A percentile compares a stretch with the other conserved stretches of the same genome.
phyloP scores from a whole-genome alignment of 1,140 invertebrate genomes.

The Lutraria rhynchaena region DNA sequence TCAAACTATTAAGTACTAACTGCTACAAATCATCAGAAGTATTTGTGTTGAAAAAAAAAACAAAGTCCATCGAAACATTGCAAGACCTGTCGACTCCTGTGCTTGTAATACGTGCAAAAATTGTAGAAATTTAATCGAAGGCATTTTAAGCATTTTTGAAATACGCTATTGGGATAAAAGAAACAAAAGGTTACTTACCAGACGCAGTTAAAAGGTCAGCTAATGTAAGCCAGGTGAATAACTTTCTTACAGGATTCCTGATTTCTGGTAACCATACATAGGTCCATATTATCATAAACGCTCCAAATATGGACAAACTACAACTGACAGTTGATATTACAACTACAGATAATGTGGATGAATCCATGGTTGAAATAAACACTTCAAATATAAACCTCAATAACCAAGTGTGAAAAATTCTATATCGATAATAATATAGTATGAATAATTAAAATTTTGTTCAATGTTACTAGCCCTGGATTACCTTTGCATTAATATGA shows the following conservation, averaged over 20 bases:
- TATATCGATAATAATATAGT: not conserved
- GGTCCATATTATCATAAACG: conserved; percentile 13
- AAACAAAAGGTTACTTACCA: conserved; percentile 5
- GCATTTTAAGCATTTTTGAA: too few relatives aligned
- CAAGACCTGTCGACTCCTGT: too few relatives aligned
- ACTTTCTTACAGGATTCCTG: conserved; percentile 17
- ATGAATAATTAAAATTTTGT: not conserved
- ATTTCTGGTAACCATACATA: conserved; percentile 32
- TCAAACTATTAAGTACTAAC: too few relatives aligned
- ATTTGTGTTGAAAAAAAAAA: too few relatives aligned
- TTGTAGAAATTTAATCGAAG: too few relatives aligned
- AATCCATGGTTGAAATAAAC: not conserved
- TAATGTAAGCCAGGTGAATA: conserved; percentile 19
- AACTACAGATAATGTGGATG: not conserved
- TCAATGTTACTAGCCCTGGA: not conserved
- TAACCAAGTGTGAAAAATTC: not conserved
- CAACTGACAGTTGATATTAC: conserved; percentile 14
- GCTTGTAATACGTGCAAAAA: too few relatives aligned
- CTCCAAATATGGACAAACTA: conserved; percentile 24
- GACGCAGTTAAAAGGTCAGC: conserved; percentile 30
- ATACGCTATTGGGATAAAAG: not conserved
- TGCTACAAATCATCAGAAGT: too few relatives aligned
- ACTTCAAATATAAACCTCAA: not conserved
- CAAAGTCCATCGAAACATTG: too few relatives aligned
- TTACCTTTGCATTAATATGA: not conserved